Evolutionary conservation across 1,140 invertebrate species (phyloP), one percentile per base, ranked within the genome.

Genomic region (Adelges cooleyi): DNA sequence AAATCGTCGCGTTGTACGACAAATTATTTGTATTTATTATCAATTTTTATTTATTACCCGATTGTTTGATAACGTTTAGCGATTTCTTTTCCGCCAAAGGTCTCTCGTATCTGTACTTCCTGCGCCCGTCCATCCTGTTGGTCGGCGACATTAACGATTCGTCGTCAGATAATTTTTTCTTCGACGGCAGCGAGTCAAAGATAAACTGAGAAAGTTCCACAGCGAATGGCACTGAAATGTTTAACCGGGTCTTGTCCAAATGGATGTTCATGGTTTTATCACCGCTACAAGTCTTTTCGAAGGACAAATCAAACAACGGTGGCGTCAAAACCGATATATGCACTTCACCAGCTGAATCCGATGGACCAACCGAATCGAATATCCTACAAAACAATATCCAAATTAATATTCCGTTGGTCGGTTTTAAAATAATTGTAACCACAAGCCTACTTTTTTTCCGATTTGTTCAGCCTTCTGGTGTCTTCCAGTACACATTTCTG

Each of bases 401-500:
- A 6, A 33, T 8, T 40, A n/a, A 23, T 29, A n/a, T 25, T 40
- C 10, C 25, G 40, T 40, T 38, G 2, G 40, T n/a, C 22, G n/a
- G 1, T 22, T 13, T 22, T 38, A 36, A 11, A 44, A 44, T n/a
- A n/a, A 44, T 44, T 11, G 5, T 33, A 33, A 33, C 5, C 11
- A 11, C 29, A n/a, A n/a, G 15, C 42, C 29, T 8, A 62, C 56
- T 46, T 62, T 62, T 62, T 62, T 48, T 62, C 42, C 15, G 42
- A 62, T 46, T 33, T 62, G 22, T 62, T 62, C 8, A 29, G 56
- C 20, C 40, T 62, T 20, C 66, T 59, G 0, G 66, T 85, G 71
- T 92, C 88, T 73, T 87, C 82, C 15, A 90, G 73, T 3, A 81
- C 73, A 53, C 86, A 77, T 15, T 80, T 82, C 72, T 86, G 83